Conservation (phyloP, 1,140 invertebrate species). For the Cephus cinctus region DNA sequence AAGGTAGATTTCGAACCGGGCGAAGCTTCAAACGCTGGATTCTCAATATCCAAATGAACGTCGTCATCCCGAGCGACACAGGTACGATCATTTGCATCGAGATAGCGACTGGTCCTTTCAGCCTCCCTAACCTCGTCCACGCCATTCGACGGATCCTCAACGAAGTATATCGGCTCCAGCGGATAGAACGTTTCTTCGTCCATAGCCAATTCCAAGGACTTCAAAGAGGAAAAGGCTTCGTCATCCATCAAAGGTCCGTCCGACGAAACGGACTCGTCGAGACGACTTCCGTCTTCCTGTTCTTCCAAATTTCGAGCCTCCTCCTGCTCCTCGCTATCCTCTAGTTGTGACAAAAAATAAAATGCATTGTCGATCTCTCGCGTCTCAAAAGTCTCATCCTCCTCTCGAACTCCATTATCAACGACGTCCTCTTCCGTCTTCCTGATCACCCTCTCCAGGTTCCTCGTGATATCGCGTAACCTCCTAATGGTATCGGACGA, state of each 20-base stretch:
- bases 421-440: constrained; percentile 4
- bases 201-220: too few relatives aligned
- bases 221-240: too few relatives aligned
- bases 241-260: constrained; percentile 2
- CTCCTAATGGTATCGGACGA: constrained; percentile 52
- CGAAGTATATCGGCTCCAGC: constrained; percentile 23
- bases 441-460: constrained; percentile 46
- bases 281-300: not conserved
- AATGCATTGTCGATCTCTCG: constrained; percentile 46
- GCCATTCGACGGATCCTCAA: constrained; percentile 7
- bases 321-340: constrained; percentile 34
- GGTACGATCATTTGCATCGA: constrained; percentile 4
- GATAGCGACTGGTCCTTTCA: constrained; percentile 1
- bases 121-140: too few relatives aligned
- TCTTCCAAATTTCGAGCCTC: too few relatives aligned
- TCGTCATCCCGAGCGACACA: constrained; percentile 4
- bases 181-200: constrained; percentile 17
- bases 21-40: constrained; percentile 25
- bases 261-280: not conserved
- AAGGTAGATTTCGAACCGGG: constrained; percentile 2
- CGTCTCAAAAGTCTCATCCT: constrained; percentile 35
- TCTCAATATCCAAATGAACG: constrained; percentile 19
- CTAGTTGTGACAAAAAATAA: constrained; percentile 43
- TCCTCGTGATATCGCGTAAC: constrained; percentile 48
- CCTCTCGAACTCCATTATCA: constrained; percentile 10